Conservation (phyloP, 1,140 invertebrate genomes). For the Brachionus manjavacas region DNA sequence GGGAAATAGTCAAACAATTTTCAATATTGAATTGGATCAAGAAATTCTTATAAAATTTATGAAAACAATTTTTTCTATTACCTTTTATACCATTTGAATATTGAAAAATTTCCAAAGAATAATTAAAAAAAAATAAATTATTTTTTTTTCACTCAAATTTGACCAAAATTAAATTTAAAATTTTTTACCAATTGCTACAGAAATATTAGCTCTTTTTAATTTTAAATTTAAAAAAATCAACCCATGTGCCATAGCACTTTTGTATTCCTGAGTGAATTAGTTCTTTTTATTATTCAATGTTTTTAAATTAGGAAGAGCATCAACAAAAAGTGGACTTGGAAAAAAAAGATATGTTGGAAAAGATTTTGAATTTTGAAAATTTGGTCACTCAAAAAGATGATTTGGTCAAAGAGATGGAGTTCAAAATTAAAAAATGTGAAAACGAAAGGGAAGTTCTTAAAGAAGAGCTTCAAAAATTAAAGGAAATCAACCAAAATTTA, state of each 20-base stretch:
- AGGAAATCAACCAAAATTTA: neutral
- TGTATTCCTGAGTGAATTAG: neutral
- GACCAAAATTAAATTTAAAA: too few relatives aligned
- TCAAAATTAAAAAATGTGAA: neutral
- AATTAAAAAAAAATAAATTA: too few relatives aligned
- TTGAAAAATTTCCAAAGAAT: too few relatives aligned
- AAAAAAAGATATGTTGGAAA: neutral
- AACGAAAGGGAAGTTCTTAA: neutral
- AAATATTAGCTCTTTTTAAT: too few relatives aligned
- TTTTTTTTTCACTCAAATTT: too few relatives aligned
- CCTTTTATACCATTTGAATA: too few relatives aligned
- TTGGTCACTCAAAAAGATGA: neutral
- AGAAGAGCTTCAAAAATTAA: neutral
- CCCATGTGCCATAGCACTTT: neutral
- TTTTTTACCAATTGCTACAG: too few relatives aligned
- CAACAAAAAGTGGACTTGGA: neutral
- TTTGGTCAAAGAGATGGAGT: neutral
- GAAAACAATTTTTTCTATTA: too few relatives aligned
- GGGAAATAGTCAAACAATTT: too few relatives aligned
- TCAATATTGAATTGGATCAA: too few relatives aligned
- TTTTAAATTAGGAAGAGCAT: neutral
- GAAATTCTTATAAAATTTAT: too few relatives aligned
- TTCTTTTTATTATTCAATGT: neutral
- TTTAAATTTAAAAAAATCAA: neutral
- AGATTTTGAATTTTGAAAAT: neutral